A percentile compares a stretch with the other conserved stretches of the same genome.
Evolutionary conservation across 2,888 invertebrate species (phyloP).

Genomic region (Ophion ellenae): DNA sequence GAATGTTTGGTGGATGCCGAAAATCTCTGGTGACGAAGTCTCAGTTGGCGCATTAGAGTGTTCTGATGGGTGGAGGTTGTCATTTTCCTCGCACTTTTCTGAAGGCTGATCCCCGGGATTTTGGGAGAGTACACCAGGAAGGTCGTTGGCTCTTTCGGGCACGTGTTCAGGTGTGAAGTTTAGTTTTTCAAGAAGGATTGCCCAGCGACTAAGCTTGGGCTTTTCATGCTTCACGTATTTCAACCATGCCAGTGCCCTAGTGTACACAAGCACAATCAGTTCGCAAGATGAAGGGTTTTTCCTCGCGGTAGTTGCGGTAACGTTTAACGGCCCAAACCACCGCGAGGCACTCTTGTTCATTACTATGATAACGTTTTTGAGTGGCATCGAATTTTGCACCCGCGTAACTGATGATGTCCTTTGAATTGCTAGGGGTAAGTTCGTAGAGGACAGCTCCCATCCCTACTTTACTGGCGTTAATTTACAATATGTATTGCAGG

Average conservation of each 20-base stretch:
- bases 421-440: neutral
- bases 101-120: neutral
- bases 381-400: no score
- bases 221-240: constrained; percentile 1
- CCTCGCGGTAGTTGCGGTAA: constrained; percentile 32
- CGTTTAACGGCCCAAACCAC: constrained; percentile 28
- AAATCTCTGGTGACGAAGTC: neutral
- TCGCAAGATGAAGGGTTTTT: constrained; percentile 24
- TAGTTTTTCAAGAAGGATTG: constrained; percentile 37
- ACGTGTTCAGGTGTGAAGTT: constrained; percentile 44
- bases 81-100: neutral
- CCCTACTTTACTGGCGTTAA: neutral
- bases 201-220: constrained; percentile 41
- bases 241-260: constrained; percentile 25
- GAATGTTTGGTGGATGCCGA: neutral
- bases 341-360: no score
- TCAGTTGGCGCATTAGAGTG: neutral
- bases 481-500: neutral
- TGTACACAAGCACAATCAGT: no score
- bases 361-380: no score
- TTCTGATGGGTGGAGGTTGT: neutral
- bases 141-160: neutral
- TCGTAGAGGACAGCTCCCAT: constrained; percentile 27
- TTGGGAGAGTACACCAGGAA: neutral
- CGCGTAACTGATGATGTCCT: constrained; percentile 25